Percentiles rank a stretch among this genome's conserved stretches.
Conservation (phyloP, 2,888 invertebrate species). For the Leptinotarsa juncta region DNA sequence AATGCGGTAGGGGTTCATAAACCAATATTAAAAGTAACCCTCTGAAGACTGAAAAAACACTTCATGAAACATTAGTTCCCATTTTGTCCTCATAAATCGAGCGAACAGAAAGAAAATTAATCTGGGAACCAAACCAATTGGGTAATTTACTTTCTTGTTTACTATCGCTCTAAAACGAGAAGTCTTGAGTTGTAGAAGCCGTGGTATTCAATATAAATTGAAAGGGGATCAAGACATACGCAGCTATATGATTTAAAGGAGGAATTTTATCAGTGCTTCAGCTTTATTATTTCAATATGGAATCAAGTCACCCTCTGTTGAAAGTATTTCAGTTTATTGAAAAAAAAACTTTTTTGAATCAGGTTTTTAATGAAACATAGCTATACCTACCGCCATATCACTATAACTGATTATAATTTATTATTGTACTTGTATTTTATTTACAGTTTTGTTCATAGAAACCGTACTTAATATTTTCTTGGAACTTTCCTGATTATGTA, state of each 20-base stretch:
- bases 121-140: conserved; percentile 28
- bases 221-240: conserved; percentile 9
- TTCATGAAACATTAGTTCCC: conserved; percentile 31
- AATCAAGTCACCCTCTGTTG: no score
- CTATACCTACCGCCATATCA: no score
- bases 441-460: no score
- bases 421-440: no score
- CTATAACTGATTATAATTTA: no score
- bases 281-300: neutral
- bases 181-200: conserved; percentile 10
- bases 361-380: no score
- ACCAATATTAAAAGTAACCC: conserved; percentile 22
- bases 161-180: conserved; percentile 16
- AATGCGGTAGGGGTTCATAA: conserved; percentile 20
- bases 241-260: neutral
- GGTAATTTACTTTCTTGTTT: conserved; percentile 34
- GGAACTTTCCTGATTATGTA: no score
- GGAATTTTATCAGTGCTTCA: neutral
- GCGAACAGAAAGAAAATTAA: conserved; percentile 29
- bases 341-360: no score
- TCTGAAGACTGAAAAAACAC: conserved; percentile 25
- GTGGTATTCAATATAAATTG: conserved; percentile 2
- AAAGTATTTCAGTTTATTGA: no score
- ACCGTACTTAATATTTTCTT: no score
- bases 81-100: conserved; percentile 31